These are phyloP conservation scores for Spermophilus dauricus DNA, from an alignment of 2,113 vertebrate genomes.

Conservation along the genomic window DNA sequence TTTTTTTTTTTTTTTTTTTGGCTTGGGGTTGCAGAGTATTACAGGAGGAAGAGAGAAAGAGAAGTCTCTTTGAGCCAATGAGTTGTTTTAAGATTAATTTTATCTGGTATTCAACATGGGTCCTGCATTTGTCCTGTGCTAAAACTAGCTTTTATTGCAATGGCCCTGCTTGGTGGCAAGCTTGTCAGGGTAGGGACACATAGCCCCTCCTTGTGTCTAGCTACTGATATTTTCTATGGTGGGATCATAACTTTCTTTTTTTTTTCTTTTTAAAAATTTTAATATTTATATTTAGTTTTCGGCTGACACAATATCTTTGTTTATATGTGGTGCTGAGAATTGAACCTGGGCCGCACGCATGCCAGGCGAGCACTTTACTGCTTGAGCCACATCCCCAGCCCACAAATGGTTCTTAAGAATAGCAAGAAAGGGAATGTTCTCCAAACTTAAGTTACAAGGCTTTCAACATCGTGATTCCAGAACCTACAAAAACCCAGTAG, in stretches of 20 bases:
- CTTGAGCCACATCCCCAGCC: too few species aligned
- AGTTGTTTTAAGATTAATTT: constrained; percentile 32
- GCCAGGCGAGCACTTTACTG: too few species aligned
- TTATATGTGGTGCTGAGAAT: too few species aligned
- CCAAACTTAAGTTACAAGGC: too few species aligned
- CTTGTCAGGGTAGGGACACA: background rate
- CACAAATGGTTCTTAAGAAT: too few species aligned
- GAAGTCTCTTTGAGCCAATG: background rate
- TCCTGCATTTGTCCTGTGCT: background rate
- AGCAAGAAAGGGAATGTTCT: too few species aligned
- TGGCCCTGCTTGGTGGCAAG: background rate
- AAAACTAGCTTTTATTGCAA: background rate
- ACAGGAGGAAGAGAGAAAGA: background rate
- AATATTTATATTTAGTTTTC: too few species aligned
- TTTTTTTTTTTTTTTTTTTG: background rate
- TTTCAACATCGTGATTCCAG: too few species aligned
- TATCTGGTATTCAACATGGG: background rate
- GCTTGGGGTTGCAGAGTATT: background rate
- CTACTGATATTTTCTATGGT: background rate
- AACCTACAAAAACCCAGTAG: too few species aligned
- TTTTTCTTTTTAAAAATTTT: too few species aligned
- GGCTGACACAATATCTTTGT: too few species aligned
- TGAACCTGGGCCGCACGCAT: too few species aligned
- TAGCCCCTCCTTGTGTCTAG: background rate
- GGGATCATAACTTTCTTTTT: background rate